phyloP scores from a whole-genome alignment of 2,113 vertebrate genomes.

The Centropus bengalensis region DNA sequence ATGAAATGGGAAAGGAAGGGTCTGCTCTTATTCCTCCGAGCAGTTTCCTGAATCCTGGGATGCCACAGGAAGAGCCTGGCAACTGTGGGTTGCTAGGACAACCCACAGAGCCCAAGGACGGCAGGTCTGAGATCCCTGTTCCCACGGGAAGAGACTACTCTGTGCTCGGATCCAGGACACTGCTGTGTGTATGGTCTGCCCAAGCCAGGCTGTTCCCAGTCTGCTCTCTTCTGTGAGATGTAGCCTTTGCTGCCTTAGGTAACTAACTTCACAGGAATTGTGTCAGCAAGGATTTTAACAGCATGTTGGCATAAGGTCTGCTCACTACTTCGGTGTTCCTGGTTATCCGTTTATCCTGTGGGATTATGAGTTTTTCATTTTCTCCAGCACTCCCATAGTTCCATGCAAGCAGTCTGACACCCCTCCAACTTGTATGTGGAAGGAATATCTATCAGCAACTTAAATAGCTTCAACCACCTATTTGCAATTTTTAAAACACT shows the following conservation, averaged over 20 bases:
- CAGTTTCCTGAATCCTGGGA: not conserved
- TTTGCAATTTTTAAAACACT: not conserved
- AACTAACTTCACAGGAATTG: not conserved
- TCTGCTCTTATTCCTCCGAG: not conserved
- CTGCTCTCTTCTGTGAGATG: accelerated
- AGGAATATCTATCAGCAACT: not conserved
- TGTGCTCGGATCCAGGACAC: accelerated
- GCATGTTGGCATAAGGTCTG: accelerated
- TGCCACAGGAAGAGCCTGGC: not conserved
- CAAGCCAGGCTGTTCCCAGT: not conserved
- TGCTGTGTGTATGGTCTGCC: accelerated
- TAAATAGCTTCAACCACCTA: not conserved
- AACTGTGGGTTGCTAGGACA: too few relatives aligned
- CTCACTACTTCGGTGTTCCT: not conserved
- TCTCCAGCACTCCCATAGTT: not conserved
- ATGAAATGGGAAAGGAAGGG: not conserved
- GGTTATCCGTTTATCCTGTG: not conserved
- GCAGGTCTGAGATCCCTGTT: not conserved
- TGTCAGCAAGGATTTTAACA: not conserved
- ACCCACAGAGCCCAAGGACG: not conserved
- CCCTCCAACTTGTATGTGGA: not conserved
- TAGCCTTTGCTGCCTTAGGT: not conserved
- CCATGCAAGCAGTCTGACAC: accelerated
- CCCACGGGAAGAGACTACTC: not conserved
- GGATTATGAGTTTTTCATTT: not conserved